phyloP scores from a whole-genome alignment of 2,888 invertebrate species.

The Invenusta paracnida region DNA sequence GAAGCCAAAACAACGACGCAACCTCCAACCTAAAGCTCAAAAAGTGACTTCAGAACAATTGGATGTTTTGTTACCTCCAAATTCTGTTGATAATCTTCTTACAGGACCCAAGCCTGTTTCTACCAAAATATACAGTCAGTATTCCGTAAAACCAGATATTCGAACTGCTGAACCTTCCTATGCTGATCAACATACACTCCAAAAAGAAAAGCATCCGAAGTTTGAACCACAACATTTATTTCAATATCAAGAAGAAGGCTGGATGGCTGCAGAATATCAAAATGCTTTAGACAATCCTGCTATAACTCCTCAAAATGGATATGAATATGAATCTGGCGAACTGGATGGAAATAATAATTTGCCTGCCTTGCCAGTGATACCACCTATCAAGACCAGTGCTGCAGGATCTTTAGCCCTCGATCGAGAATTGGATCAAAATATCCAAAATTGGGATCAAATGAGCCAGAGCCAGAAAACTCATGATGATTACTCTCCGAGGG shows the following conservation, averaged over 20 bases:
- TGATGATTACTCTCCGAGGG: not conserved
- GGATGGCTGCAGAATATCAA: not conserved
- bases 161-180: not conserved
- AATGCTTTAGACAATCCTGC: not conserved
- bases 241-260: not conserved
- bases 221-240: not conserved
- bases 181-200: not conserved
- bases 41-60: not conserved
- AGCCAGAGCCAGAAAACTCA: not conserved
- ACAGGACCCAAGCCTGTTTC: not conserved
- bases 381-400: slow-evolving; percentile 3
- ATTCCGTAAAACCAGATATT: slow-evolving; percentile 4
- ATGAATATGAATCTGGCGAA: not conserved
- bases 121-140: slow-evolving; percentile 15
- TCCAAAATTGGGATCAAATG: not conserved
- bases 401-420: not conserved
- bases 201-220: not conserved
- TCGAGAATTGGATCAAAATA: not conserved
- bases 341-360: not conserved
- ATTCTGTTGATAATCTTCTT: not conserved
- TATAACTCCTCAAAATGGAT: not conserved
- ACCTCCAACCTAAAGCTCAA: not conserved
- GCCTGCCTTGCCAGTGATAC: not conserved
- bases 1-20: not conserved
- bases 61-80: slow-evolving; percentile 15